phyloP scores from a whole-genome alignment of 1,140 invertebrate species.

The Chrysopa pallens region DNA sequence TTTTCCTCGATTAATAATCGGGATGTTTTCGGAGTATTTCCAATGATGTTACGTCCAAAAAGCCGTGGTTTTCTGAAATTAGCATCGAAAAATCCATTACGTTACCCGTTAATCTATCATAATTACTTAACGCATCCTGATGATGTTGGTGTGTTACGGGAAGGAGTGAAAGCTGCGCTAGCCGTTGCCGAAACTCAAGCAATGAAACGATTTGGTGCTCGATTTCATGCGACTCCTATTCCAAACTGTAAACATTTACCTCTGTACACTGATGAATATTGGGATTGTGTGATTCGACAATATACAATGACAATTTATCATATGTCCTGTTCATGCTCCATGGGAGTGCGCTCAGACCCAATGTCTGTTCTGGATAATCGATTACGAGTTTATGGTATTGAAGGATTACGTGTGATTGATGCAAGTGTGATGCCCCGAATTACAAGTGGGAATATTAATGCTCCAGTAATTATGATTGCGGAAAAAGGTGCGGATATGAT shows the following conservation, averaged over 20 bases:
- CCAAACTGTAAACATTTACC: slow-evolving; percentile 66
- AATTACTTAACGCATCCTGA: slow-evolving; percentile 74
- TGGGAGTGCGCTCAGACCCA: slow-evolving; percentile 58
- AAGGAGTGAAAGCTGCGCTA: slow-evolving; percentile 70
- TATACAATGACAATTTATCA: slow-evolving; percentile 81
- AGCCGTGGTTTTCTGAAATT: slow-evolving; percentile 64
- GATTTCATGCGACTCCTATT: slow-evolving; percentile 47
- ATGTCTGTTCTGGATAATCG: slow-evolving; percentile 68
- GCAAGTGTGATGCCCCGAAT: slow-evolving; percentile 68
- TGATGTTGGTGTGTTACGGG: slow-evolving; percentile 57
- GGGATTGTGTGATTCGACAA: slow-evolving; percentile 59
- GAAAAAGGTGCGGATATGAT: slow-evolving; percentile 82
- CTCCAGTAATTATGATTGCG: slow-evolving; percentile 80
- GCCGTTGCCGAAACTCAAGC: slow-evolving; percentile 56
- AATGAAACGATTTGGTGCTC: slow-evolving; percentile 53
- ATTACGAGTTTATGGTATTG: slow-evolving; percentile 54
- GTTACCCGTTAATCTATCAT: slow-evolving; percentile 73
- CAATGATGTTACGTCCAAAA: slow-evolving; percentile 73
- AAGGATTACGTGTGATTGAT: slow-evolving; percentile 58
- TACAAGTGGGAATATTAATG: slow-evolving; percentile 71
- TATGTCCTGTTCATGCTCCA: slow-evolving; percentile 65
- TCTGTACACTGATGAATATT: slow-evolving; percentile 63
- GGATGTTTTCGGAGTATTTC: slow-evolving; percentile 62
- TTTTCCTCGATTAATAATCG: slow-evolving; percentile 46
- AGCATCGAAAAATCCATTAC: slow-evolving; percentile 56